Base-by-base conservation (phyloP, 2,113 vertebrate species). In the Cygnus buccinator region DNA sequence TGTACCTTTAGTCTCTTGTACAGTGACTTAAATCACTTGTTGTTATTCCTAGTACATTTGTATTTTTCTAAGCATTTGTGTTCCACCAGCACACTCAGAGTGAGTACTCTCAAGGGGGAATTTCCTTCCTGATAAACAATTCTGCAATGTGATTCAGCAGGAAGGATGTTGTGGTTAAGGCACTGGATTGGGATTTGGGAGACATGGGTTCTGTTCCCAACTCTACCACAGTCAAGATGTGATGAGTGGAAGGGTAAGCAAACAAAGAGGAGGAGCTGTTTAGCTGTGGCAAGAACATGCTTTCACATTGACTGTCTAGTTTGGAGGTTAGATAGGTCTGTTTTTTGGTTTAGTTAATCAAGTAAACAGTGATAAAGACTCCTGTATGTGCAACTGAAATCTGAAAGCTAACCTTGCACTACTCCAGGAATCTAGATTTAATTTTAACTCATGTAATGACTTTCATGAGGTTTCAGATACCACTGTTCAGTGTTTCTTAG, bases 101-200 rank as follows among this genome's bases (percentile, higher is more conserved):
- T 70, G 90, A 90, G 94, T 87, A 17, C 77, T 96, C 92, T 92
- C 50, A 0, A 89, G 92, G 91, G 96, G 93, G 83, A 96, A 62
- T 93, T 96, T 96, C 95, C 95, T 96, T 96, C 95, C 96, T 94
- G 92, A 82, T 94, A 95, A 96, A 96, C 95, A 96, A 52, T 50
- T 72, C 77, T 70, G 76, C 78, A 39, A 3, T 71, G 92, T 93
- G 95, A 94, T 90, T 97, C 93, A 96, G 90, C 93, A 94, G 94
- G 93, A 96, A 96, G 95, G 94, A 96, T 96, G 96, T 95, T 90
- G 96, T 96, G 93, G 93, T 89, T 88, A 29, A 78, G 93, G 86
- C 88, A 61, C 72, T 93, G 93, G 54, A 15, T 8, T 84, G 94
- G 89, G 95, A 91, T 87, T 87, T 94, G 84, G 86, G 86, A 92